These are phyloP conservation scores for Mellilla xanthometata DNA, from an alignment of 2,888 invertebrate genomes.

Conservation along the genomic window DNA sequence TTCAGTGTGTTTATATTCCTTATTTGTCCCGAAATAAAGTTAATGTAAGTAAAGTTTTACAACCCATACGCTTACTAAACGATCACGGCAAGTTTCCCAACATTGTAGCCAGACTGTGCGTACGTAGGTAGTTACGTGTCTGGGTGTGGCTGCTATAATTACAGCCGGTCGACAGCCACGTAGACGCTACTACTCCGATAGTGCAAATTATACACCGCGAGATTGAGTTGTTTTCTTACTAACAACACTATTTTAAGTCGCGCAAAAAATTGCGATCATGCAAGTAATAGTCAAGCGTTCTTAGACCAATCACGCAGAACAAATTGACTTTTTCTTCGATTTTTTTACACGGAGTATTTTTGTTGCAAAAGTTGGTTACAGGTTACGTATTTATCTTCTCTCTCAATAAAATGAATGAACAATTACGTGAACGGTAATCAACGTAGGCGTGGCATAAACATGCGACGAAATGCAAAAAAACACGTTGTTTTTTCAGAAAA, in stretches of 20 bases:
- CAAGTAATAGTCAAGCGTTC: no score
- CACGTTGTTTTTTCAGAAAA: not conserved
- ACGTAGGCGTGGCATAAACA: not conserved
- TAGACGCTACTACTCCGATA: not conserved
- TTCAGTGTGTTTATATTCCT: no score
- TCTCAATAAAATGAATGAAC: not conserved
- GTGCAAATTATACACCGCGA: slow-evolving; percentile 13
- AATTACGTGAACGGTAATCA: not conserved
- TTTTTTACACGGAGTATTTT: no score
- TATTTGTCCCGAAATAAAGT: no score
- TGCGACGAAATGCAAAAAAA: not conserved
- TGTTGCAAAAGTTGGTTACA: not conserved
- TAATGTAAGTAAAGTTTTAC: no score
- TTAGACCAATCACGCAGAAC: no score
- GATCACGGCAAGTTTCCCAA: slow-evolving; percentile 8
- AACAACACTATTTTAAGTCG: not conserved
- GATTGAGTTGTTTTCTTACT: slow-evolving; percentile 18
- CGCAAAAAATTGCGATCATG: no score
- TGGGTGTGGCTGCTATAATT: slow-evolving; percentile 38
- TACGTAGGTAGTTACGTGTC: slow-evolving; percentile 24
- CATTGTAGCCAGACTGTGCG: not conserved
- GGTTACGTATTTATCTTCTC: not conserved
- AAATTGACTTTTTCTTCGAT: no score
- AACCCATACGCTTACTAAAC: not conserved
- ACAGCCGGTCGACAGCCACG: slow-evolving; percentile 21